Evolutionary conservation across 2,113 vertebrate genomes (phyloP), one percentile per base, ranked within the genome.

Genomic region (Periophthalmodon schlosseri): DNA sequence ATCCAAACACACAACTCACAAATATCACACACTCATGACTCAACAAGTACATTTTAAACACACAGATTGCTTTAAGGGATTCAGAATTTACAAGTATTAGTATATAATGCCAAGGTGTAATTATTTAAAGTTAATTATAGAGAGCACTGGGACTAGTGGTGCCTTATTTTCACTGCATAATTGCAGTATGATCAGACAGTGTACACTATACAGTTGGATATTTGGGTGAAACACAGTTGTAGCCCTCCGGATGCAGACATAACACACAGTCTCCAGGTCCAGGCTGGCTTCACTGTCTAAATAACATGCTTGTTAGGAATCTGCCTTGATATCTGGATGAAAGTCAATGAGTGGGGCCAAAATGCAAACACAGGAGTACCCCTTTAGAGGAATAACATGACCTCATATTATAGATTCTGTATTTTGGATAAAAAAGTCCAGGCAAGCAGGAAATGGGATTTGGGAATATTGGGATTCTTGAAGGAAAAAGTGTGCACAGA

Each of bases 241-340:
- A 74, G 73, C 75, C 82, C 81, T 79, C 86, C 58, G 47, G 75
- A 82, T 85, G 74, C 71, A 28, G 87, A 91, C 89, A 91, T 88
- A 92, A 92, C 90, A 92, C 84, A 82, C 69, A 83, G 72, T 90
- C 88, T 73, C 83, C 77, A 73, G 69, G 79, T 79, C 82, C 77
- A 84, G 52, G 20, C 52, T 92, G 89, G 91, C 88, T 87, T 91
- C 87, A 91, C 75, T 69, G 82, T 84, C 82, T 82, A 92, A 92
- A 93, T 92, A 85, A 89, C 87, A 90, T 87, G 83, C 87, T 92
- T 91, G 85, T 90, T 87, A 87, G 84, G 85, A 90, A 90, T 91
- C 89, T 91, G 76, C 83, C 85, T 92, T 93, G 85, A 93, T 88
- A 83, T 92, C 81, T 86, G 81, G 85, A 91, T 91, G 79, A 91